Base-by-base conservation (phyloP, 2,888 invertebrate species). In the Brenthis hecate region DNA sequence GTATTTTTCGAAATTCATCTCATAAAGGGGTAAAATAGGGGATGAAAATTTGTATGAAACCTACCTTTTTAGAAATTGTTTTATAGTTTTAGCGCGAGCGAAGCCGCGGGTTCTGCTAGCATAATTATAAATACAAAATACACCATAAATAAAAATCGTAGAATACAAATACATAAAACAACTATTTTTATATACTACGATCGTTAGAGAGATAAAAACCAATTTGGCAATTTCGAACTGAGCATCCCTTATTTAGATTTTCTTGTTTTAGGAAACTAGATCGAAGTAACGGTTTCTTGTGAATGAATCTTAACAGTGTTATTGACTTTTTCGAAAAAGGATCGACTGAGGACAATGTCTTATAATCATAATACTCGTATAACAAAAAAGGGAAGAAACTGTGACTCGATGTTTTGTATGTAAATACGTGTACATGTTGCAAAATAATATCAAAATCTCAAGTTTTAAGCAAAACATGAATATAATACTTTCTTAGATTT, bases 241-340 rank as follows among this genome's bases (percentile, higher is more conserved):
- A 48, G 16, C 53, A 62, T 13, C 61, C 61, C 61, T 62, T 62
- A 36, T 62, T 62, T 32, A 53, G 61, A 36, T 65, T 16, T 19
- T 48, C 47, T 48, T 62, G 53, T 60, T 72, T 68, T 66, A 63
- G 64, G 54, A 54, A 71, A 71, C 68, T 73, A 71, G 48, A 47
- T 53, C 14, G 8, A 68, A 47, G 54, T 64, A 68, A 68, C 63
- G 57, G 68, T 64, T 36, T 36, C 28, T 2, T 43, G 2, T 63
- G 51, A 68, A 57, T 47, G 48, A 28, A 54, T 47, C 32, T 50
- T 69, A 71, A 69, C 66, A 64, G 71, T 69, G 64, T 43, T 61
- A 66, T 66, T 58, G 71, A 71, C 66, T 64, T 65, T 62, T 63
- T 56, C 66, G 56, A 62, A 69, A 71, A 72, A 54, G 71, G 71